Base-by-base conservation (phyloP, 1,140 invertebrate genomes). In the Telenomus remus region DNA sequence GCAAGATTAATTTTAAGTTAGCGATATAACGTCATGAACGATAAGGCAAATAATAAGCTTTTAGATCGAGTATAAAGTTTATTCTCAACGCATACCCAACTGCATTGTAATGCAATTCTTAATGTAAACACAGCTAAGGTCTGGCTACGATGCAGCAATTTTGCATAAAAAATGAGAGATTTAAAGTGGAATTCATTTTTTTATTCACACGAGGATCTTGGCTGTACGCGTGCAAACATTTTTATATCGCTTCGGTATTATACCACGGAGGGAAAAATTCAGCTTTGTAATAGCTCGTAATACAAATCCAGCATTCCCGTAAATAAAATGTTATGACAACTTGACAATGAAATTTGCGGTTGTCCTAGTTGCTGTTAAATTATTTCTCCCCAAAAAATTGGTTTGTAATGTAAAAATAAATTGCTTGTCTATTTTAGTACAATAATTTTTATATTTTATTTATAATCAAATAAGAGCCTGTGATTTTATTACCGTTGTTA, bases 301-400 rank as follows among this genome's bases (percentile, higher is more conserved):
- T 64, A 50, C 59, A 57, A 64, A 27, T 27, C 19, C 19, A 27
- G 19, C 2, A 27, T 27, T 71, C 51, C 63, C 59, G 53, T 71
- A 71, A 71, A 71, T 71, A 71, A 71, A 71, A 64, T 19, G 53
- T 64, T 71, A 63, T 56, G 57, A 71, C 51, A 64, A 59, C 48
- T 47, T 33, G 35, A 57, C 16, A 42, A 43, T 19, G 12, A 13
- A 14, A 12, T 43, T 51, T 48, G n/a, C 13, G 53, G 54, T 59
- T 71, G 69, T 72, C 69, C 34, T 13, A 1, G 37, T 9, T 53
- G 53, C 33, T 14, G 43, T 19, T 69, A 39, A 44, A 48, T 57
- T 57, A 50, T 64, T 54, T 59, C 64, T 65, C 50, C 13, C 42
- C 49, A 35, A 37, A 57, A 57, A 71, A 71, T 71, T 71, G 63